Conservation (phyloP, 2,888 invertebrate species). For the Noctua fimbriata region DNA sequence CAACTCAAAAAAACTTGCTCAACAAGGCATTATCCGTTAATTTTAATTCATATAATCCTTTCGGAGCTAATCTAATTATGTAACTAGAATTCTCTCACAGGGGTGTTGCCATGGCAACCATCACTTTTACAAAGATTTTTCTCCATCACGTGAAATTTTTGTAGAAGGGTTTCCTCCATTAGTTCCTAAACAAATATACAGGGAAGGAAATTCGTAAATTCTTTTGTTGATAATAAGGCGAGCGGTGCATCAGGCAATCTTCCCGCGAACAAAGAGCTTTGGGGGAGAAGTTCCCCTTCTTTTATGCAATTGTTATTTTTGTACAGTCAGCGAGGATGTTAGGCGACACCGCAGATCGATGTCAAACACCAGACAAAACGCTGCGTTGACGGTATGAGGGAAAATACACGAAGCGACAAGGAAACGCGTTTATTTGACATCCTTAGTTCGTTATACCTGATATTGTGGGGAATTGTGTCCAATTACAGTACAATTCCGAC, state of each 20-base stretch:
- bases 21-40: conserved; percentile 65
- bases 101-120: conserved; percentile 78
- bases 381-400: conserved; percentile 46
- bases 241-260: conserved; percentile 80
- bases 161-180: conserved; percentile 74
- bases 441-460: conserved; percentile 37
- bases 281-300: conserved; percentile 75
- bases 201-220: conserved; percentile 73
- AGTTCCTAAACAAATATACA: conserved; percentile 73
- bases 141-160: conserved; percentile 71
- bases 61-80: conserved; percentile 70
- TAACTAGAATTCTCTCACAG: conserved; percentile 65
- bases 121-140: conserved; percentile 65
- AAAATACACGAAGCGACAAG: conserved; percentile 44
- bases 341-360: conserved; percentile 71
- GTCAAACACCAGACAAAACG: conserved; percentile 65
- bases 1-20: conserved; percentile 54
- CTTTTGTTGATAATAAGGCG: conserved; percentile 75
- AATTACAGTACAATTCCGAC: conserved; percentile 48
- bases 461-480: conserved; percentile 49
- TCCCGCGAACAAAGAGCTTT: conserved; percentile 77
- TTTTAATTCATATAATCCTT: conserved; percentile 70
- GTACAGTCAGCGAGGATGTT: conserved; percentile 76
- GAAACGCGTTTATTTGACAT: conserved; percentile 59
- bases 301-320: conserved; percentile 85